A percentile compares a stretch with the other conserved stretches of the same genome.
Evolutionary conservation across 2,113 vertebrate genomes (phyloP).

Genomic region (Sylvicapra grimmia): DNA sequence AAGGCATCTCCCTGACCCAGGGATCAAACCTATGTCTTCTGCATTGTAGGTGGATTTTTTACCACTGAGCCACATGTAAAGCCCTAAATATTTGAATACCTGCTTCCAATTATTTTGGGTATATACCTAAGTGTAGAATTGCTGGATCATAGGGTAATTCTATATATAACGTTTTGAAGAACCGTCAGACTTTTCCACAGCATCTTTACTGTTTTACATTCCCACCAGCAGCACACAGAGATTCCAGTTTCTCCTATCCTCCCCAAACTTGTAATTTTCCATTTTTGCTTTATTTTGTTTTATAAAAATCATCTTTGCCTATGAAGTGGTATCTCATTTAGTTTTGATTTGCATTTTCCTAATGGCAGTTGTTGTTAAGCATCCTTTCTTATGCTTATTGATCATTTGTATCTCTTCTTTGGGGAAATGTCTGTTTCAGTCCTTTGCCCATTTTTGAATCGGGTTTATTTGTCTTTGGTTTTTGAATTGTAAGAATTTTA

Average conservation of each 20-base stretch:
- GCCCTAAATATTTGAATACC: not conserved
- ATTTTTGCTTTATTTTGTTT: not conserved
- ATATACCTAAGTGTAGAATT: not conserved
- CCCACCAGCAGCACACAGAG: not conserved
- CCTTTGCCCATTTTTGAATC: not conserved
- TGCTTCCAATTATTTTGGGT: not conserved
- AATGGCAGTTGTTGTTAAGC: not conserved
- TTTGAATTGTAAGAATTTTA: not conserved
- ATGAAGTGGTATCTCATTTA: not conserved
- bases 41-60: not conserved
- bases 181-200: not conserved
- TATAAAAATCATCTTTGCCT: not conserved
- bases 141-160: not conserved
- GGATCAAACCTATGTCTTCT: not conserved
- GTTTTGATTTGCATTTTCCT: constrained; percentile 10
- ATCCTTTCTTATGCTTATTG: not conserved
- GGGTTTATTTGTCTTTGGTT: not conserved
- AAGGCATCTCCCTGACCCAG: not conserved
- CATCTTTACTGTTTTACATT: not conserved
- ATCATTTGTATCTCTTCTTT: not conserved
- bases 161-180: constrained; percentile 13
- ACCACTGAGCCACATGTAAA: not conserved
- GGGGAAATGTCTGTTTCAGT: not conserved
- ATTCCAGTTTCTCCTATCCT: not conserved
- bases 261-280: not conserved